Evolutionary conservation across 2,797 vertebrate genomes (phyloP).

Genomic region (Tympanoctomys barrerae): DNA sequence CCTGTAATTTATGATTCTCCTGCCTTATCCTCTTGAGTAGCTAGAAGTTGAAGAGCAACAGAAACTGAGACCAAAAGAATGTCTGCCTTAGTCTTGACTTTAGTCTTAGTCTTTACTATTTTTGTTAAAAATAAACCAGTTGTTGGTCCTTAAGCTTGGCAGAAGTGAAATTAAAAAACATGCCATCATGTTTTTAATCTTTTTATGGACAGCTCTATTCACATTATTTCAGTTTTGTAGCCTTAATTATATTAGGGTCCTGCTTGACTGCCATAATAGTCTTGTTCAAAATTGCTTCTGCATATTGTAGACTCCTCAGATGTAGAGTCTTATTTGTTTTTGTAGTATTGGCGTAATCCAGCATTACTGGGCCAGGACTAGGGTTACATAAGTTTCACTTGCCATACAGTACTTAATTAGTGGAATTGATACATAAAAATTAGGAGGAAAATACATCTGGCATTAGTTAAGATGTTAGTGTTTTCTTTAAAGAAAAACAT

Average conservation of each 20-base stretch:
- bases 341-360: not conserved
- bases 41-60: not conserved
- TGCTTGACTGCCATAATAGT: not conserved
- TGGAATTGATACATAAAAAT: not conserved
- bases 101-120: not conserved
- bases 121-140: not conserved
- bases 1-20: not conserved
- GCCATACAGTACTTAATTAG: not conserved
- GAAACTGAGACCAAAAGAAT: not conserved
- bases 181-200: not conserved
- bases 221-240: not conserved
- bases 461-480: not conserved
- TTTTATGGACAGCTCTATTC: not conserved
- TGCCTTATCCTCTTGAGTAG: not conserved
- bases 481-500: not conserved
- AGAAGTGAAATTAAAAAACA: constrained; percentile 25
- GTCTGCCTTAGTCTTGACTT: not conserved
- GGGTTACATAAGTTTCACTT: not conserved
- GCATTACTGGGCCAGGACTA: not conserved
- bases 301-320: not conserved
- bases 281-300: not conserved
- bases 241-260: not conserved
- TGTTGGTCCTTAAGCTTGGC: not conserved
- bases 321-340: not conserved
- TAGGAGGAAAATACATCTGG: not conserved